phyloP scores from a whole-genome alignment of 1,140 invertebrate species.

The Mercenaria mercenaria region DNA sequence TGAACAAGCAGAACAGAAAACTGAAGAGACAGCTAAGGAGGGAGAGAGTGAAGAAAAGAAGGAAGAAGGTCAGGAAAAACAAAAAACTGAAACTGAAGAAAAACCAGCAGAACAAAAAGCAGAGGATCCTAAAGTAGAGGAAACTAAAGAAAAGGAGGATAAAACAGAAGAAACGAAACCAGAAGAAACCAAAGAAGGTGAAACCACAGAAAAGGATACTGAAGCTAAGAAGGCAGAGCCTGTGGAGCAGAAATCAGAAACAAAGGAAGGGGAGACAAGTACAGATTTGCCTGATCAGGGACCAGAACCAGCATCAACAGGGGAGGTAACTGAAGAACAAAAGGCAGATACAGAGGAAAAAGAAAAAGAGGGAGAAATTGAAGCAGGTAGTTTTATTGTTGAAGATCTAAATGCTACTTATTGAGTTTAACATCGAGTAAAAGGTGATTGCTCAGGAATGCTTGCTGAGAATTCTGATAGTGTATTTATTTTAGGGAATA shows the following conservation, averaged over 20 bases:
- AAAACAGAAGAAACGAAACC: background rate
- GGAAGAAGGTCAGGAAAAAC: background rate
- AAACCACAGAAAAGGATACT: background rate
- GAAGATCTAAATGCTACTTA: no score
- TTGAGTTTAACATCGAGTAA: no score
- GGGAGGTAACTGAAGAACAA: constrained; percentile 12
- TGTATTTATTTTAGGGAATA: no score
- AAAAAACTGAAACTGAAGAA: constrained; percentile 8
- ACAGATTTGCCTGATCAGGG: constrained; percentile 4
- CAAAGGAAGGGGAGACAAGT: constrained; percentile 17
- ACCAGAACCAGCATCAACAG: background rate
- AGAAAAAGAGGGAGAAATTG: constrained; percentile 50
- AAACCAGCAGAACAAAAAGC: background rate
- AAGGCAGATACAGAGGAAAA: constrained; percentile 21
- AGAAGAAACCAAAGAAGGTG: background rate
- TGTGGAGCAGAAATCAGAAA: background rate
- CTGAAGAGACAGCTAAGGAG: background rate
- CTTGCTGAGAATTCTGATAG: no score
- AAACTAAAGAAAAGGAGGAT: background rate
- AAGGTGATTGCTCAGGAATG: no score
- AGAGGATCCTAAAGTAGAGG: background rate
- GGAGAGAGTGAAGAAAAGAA: constrained; percentile 23
- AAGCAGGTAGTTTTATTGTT: constrained; percentile 39
- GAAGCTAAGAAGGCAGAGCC: background rate
- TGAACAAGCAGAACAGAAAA: constrained; percentile 42